Evolutionary conservation across 2,888 invertebrate species (phyloP).

Genomic region (Nomada fucata): DNA sequence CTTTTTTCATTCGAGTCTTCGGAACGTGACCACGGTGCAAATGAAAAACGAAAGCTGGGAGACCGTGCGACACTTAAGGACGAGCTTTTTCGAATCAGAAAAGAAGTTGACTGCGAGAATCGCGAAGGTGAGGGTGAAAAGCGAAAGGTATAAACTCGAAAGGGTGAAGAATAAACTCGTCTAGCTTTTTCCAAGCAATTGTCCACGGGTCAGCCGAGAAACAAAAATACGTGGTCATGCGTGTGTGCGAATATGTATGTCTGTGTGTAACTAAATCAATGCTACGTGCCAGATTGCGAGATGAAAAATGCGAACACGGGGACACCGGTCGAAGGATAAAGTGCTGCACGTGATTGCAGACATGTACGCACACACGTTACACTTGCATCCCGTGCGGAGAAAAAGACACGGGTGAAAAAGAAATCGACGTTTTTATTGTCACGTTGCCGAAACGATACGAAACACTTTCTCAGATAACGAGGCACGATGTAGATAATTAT

Average conservation of each 20-base stretch:
- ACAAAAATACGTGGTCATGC: not conserved
- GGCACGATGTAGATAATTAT: not conserved
- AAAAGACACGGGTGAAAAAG: not conserved
- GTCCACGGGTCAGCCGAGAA: not conserved
- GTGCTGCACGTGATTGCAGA: slow-evolving; percentile 10
- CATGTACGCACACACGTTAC: not conserved
- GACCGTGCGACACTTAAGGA: not conserved
- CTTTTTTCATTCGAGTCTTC: not conserved
- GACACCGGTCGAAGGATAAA: not conserved
- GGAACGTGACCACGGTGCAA: too few relatives aligned
- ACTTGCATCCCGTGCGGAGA: not conserved
- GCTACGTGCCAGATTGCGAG: not conserved
- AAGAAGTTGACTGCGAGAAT: slow-evolving; percentile 12
- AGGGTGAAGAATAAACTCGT: not conserved
- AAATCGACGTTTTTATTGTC: not conserved
- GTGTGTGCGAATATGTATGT: too few relatives aligned
- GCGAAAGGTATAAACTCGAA: not conserved
- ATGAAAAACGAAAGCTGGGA: not conserved
- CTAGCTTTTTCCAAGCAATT: not conserved
- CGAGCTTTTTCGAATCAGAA: not conserved
- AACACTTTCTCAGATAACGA: not conserved
- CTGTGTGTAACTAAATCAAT: not conserved
- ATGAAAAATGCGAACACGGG: not conserved
- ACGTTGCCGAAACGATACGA: not conserved
- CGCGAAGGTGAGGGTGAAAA: not conserved